Percentiles rank a stretch among this genome's conserved stretches.
These are phyloP conservation scores for Papilio demoleus DNA, from an alignment of 2,888 invertebrate genomes.

Conservation along the genomic window DNA sequence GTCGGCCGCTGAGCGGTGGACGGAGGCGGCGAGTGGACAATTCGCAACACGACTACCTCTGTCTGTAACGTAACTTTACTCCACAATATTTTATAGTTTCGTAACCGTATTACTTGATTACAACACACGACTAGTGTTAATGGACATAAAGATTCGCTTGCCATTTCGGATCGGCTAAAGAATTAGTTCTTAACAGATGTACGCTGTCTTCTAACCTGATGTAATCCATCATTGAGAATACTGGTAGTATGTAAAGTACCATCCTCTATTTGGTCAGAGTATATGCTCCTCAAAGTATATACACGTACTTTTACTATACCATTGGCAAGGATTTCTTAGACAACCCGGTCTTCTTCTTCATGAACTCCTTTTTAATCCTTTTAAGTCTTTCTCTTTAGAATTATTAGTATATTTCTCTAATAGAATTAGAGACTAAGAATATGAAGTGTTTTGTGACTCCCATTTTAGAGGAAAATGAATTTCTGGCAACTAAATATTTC, in stretches of 20 bases:
- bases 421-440: too few relatives aligned
- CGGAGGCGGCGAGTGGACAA: constrained; percentile 60
- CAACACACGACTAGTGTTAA: constrained; percentile 70
- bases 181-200: not conserved
- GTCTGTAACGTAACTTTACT: constrained; percentile 76
- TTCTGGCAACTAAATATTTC: too few relatives aligned
- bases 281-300: too few relatives aligned
- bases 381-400: too few relatives aligned
- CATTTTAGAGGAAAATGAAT: not conserved
- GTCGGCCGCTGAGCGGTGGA: constrained; percentile 40
- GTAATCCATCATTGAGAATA: too few relatives aligned
- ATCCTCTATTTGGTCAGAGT: too few relatives aligned
- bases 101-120: constrained; percentile 79
- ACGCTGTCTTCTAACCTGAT: too few relatives aligned
- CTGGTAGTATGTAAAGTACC: too few relatives aligned
- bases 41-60: constrained; percentile 69
- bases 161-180: constrained; percentile 43
- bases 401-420: too few relatives aligned
- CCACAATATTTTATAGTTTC: constrained; percentile 81
- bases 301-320: too few relatives aligned
- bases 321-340: not conserved
- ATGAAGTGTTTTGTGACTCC: not conserved
- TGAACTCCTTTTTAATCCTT: too few relatives aligned
- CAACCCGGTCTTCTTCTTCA: not conserved
- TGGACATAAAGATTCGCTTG: constrained; percentile 79